Base-by-base conservation (phyloP, 2,888 invertebrate genomes). In the Pantelozetes paolii region DNA sequence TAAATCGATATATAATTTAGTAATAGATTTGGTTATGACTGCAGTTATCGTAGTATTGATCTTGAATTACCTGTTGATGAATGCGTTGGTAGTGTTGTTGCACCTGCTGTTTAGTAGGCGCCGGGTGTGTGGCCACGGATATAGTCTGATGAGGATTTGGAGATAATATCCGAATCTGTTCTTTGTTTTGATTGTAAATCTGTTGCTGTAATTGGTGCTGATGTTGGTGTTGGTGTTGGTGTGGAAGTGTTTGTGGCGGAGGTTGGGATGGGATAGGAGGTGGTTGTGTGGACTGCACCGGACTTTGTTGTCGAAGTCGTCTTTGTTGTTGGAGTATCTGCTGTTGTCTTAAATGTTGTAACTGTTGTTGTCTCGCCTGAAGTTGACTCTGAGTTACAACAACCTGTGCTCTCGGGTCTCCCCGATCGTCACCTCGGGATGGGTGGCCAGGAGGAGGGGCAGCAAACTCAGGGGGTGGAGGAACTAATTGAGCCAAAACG, bases 391-490 rank as follows among this genome's bases (percentile, higher is more conserved):
- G 32, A 28, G 3, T 64, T 54, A 26, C 28, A 18, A 18, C 15
- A 48, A 40, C 40, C n/a, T 57, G 73, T 26, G 18, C 18, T n/a
- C 9, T 1, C 18, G 48, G 13, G 71, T 73, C 57, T 30, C 8
- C 48, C 5, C 15, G 2, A 15, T 30, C 2, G 71, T 73, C 57
- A 57, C 8, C 48, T n/a, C 15, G 2, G 48, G 8, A 54, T 28
- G 71, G 26, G 3, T 75, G 67, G 70, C 73, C 54, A 18, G 67
- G 74, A 20, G 74, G 72, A 15, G 78, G 75, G 59, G 76, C 78
- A 28, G 77, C 77, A 71, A 79, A 79, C 73, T 78, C 79, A 2
- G 79, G 79, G 0, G 80, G 80, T 9, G 80, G 80, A 11, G 80
- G 80, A 48, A 80, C 79, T 36, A 79, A 78, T 42, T 78, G 78